Conservation (phyloP, 2,113 vertebrate genomes). For the Oncorhynchus clarkii region DNA sequence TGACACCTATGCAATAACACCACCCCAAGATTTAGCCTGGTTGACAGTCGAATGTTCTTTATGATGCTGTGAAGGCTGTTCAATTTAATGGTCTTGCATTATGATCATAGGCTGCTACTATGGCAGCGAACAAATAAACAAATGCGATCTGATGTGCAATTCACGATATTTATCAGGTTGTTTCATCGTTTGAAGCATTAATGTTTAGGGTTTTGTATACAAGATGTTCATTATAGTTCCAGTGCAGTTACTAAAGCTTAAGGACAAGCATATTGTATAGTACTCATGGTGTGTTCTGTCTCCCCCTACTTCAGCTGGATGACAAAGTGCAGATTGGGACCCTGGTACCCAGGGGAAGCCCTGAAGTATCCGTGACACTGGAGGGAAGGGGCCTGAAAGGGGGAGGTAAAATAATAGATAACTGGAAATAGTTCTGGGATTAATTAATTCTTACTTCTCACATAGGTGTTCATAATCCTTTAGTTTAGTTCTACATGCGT, state of each 20-base stretch:
- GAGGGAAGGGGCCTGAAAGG: constrained; percentile 89
- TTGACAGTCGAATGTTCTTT: neutral
- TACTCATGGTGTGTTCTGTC: constrained; percentile 1
- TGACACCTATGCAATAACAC: constrained; percentile 26
- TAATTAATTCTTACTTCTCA: neutral
- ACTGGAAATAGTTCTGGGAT: neutral
- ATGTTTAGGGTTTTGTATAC: neutral
- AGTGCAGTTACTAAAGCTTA: neutral
- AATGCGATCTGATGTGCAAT: neutral
- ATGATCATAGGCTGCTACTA: neutral
- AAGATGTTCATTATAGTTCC: neutral
- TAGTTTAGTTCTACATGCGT: neutral
- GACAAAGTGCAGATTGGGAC: constrained; percentile 76
- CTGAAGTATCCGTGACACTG: constrained; percentile 82
- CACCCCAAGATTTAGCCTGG: neutral
- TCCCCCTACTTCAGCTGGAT: constrained; percentile 61
- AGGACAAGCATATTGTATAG: neutral
- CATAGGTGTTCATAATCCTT: neutral
- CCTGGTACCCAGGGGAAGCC: constrained; percentile 71
- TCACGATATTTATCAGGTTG: neutral
- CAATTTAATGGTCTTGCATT: neutral
- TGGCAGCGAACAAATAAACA: neutral
- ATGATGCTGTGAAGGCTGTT: neutral
- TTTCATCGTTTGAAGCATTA: neutral
- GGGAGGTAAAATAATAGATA: constrained; percentile 78